phyloP scores from a whole-genome alignment of 2,888 invertebrate species.

The Peribatodes rhomboidaria region DNA sequence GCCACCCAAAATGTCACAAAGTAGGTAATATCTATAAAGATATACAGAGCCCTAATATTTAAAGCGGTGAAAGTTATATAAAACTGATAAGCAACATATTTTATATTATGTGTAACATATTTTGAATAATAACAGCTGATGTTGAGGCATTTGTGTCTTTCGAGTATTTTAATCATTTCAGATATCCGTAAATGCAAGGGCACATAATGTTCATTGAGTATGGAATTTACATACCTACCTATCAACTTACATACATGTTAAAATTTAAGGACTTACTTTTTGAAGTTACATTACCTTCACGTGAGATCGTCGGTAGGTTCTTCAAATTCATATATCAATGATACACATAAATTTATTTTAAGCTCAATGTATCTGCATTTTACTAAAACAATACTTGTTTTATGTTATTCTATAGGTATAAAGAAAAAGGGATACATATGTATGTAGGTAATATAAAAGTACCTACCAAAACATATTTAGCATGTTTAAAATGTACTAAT shows the following conservation, averaged over 20 bases:
- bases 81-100: constrained; percentile 63
- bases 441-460: too few relatives aligned
- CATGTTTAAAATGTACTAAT: too few relatives aligned
- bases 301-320: too few relatives aligned
- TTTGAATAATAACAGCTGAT: constrained; percentile 48
- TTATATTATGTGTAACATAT: too few relatives aligned
- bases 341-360: too few relatives aligned
- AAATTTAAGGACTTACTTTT: neutral
- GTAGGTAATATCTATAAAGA: constrained; percentile 54
- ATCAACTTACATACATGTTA: neutral
- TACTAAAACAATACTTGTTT: too few relatives aligned
- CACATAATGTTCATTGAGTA: neutral
- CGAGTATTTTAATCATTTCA: constrained; percentile 18
- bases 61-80: constrained; percentile 69
- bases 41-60: constrained; percentile 52
- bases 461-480: too few relatives aligned
- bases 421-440: too few relatives aligned
- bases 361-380: too few relatives aligned
- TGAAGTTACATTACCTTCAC: too few relatives aligned
- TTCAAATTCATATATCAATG: too few relatives aligned
- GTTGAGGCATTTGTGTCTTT: constrained; percentile 31
- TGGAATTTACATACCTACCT: neutral
- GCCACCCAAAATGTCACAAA: constrained; percentile 46
- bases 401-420: too few relatives aligned
- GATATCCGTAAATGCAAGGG: constrained; percentile 3